These are phyloP conservation scores for Pseudochirops cupreus DNA, from an alignment of 2,797 vertebrate genomes.

Conservation along the genomic window DNA sequence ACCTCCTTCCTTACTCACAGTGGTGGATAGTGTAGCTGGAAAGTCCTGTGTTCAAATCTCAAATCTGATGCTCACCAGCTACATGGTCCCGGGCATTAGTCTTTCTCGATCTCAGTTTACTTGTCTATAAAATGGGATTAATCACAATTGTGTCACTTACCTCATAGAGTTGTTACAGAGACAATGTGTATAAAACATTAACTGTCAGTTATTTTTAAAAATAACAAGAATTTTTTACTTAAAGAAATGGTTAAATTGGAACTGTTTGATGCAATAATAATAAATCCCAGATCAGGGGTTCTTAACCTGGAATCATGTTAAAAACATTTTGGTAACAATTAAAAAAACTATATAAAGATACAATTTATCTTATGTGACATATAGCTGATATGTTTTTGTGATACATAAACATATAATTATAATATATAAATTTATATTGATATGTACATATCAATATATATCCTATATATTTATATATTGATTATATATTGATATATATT, in stretches of 20 bases:
- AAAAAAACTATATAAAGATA: too few species aligned
- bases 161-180: background rate
- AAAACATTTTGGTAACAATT: background rate
- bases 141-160: background rate
- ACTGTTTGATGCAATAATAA: background rate
- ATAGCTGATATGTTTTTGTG: background rate
- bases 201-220: background rate
- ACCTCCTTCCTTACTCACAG: background rate
- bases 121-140: background rate
- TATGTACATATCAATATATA: too few species aligned
- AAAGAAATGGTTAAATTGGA: background rate
- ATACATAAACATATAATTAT: background rate
- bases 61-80: background rate
- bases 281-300: background rate
- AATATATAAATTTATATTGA: too few species aligned
- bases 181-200: background rate
- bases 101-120: background rate
- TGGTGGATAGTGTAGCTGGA: background rate
- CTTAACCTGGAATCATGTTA: background rate
- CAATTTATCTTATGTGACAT: background rate
- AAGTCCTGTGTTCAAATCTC: background rate
- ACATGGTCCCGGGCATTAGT: background rate
- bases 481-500: too few species aligned
- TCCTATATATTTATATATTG: too few species aligned
- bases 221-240: background rate